Conservation (phyloP, 1,140 invertebrate species). For the Heterodera schachtii region DNA sequence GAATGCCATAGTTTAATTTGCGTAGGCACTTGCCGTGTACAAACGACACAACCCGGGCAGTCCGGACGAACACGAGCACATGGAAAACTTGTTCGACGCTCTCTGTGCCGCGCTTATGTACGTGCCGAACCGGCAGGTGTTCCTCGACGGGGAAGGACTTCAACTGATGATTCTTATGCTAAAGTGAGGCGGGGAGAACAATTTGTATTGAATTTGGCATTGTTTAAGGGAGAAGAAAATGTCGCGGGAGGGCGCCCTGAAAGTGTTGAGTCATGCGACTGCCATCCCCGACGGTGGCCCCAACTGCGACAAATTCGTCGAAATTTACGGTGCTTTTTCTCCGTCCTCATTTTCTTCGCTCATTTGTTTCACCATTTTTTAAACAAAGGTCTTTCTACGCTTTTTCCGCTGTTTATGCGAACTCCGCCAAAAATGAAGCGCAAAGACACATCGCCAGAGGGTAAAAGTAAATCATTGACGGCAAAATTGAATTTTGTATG, state of each 20-base stretch:
- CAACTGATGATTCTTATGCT: constrained; percentile 97
- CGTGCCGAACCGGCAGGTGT: constrained; percentile 78
- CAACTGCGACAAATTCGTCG: constrained; percentile 97
- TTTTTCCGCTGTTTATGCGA: constrained; percentile 99
- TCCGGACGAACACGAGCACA: constrained; percentile 91
- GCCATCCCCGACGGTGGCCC: constrained; percentile 86
- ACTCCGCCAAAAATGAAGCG: constrained; percentile 85
- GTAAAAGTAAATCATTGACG: not conserved
- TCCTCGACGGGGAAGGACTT: constrained; percentile 88
- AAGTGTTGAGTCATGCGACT: constrained; percentile 93
- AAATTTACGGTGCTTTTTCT: constrained; percentile 77
- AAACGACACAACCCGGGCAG: constrained; percentile 88
- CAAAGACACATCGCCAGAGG: constrained; percentile 79
- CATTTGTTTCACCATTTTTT: constrained; percentile 20
- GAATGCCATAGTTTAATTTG: constrained; percentile 18
- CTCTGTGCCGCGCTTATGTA: constrained; percentile 90
- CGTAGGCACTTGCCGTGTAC: constrained; percentile 76
- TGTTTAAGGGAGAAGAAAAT: constrained; percentile 87
- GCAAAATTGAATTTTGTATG: not conserved
- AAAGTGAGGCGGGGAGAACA: constrained; percentile 69
- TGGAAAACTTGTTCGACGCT: constrained; percentile 97
- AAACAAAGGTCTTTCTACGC: constrained; percentile 77
- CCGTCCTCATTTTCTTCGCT: constrained; percentile 10
- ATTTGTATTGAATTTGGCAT: not conserved
- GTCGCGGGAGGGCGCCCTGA: constrained; percentile 90